A percentile compares a stretch with the other conserved stretches of the same genome.
phyloP scores from a whole-genome alignment of 2,113 vertebrate genomes.

The Lophura nycthemera region DNA sequence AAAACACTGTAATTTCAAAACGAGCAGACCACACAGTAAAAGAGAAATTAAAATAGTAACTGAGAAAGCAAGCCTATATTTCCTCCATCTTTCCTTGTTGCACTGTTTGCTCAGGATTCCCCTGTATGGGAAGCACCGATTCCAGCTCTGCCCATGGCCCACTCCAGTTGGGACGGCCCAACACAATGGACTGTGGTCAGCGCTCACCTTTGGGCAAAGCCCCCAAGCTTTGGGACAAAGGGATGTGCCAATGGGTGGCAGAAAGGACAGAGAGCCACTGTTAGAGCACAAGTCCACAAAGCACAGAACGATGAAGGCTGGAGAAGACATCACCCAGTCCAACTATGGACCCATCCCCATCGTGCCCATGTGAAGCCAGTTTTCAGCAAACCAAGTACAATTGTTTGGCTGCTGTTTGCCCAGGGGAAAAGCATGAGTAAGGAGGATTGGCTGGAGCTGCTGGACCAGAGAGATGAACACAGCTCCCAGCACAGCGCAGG shows the following conservation, averaged over 20 bases:
- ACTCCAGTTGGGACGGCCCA: background rate
- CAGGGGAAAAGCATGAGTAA: background rate
- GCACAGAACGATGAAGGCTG: background rate
- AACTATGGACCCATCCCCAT: background rate
- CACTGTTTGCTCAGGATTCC: background rate
- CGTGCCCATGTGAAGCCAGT: background rate
- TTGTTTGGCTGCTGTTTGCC: background rate
- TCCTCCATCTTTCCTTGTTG: background rate
- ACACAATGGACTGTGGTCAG: background rate
- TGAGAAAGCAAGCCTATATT: background rate
- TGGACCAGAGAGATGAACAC: background rate
- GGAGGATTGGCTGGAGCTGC: background rate
- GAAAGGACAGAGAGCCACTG: background rate
- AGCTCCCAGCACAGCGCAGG: background rate
- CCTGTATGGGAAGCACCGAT: background rate
- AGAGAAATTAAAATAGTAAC: slow-evolving; percentile 43
- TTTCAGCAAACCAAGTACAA: background rate
- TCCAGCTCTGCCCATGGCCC: rapidly evolving
- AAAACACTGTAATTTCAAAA: slow-evolving; percentile 28
- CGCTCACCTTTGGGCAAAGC: background rate
- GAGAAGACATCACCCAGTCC: background rate
- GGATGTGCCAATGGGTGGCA: background rate
- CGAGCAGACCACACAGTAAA: slow-evolving; percentile 32
- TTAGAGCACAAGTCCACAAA: background rate
- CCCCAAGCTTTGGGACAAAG: background rate